These are phyloP conservation scores for Sardinella longiceps DNA, from an alignment of 2,797 vertebrate species.

Conservation along the genomic window DNA sequence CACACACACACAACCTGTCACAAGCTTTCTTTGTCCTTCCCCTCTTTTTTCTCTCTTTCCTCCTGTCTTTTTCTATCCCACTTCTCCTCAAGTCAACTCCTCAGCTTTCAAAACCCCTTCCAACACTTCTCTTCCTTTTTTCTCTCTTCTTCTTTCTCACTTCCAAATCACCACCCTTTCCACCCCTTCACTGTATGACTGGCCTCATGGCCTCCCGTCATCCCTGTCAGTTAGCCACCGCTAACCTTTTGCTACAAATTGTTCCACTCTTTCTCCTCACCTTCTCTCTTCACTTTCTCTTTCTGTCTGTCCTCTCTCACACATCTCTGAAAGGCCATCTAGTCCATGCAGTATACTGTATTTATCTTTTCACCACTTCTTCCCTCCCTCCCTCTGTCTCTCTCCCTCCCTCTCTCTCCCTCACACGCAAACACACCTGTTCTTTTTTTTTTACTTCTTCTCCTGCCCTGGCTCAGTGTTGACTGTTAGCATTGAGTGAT, in stretches of 20 bases:
- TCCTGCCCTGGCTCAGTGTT: not conserved
- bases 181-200: too few species aligned
- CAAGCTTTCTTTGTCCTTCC: not conserved
- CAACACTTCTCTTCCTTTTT: not conserved
- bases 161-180: too few species aligned
- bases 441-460: not conserved
- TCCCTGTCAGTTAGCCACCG: not conserved
- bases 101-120: not conserved
- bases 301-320: not conserved
- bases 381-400: not conserved
- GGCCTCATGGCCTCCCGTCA: too few species aligned
- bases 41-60: not conserved
- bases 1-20: not conserved
- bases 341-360: not conserved
- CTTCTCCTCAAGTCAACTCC: not conserved
- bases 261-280: not conserved
- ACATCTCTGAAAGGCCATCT: not conserved
- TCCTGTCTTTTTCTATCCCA: not conserved
- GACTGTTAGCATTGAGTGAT: constrained; percentile 16
- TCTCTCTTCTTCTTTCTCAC: not conserved
- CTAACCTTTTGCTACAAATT: not conserved
- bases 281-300: not conserved
- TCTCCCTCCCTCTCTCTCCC: not conserved
- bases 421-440: constrained; percentile 15
- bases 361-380: not conserved